A percentile compares a stretch with the other conserved stretches of the same genome.
Evolutionary conservation across 2,797 vertebrate species (phyloP).

Genomic region (Aplochiton taeniatus): DNA sequence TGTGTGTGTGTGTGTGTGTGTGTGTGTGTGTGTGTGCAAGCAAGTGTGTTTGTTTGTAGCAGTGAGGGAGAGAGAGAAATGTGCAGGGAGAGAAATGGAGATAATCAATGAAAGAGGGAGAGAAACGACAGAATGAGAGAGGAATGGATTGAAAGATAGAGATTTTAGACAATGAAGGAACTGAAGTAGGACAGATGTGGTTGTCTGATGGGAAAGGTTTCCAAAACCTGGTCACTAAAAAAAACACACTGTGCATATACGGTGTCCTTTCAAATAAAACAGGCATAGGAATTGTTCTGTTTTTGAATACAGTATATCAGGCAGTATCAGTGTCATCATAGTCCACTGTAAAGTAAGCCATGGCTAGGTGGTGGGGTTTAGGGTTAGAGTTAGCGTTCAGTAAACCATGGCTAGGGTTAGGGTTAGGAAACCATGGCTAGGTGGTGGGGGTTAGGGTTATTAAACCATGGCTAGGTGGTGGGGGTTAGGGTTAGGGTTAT

Average conservation of each 20-base stretch:
- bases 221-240: constrained; percentile 51
- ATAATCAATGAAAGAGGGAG: constrained; percentile 49
- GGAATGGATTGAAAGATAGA: constrained; percentile 21
- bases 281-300: too few relatives aligned
- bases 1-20: constrained; percentile 16
- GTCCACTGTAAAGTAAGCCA: too few relatives aligned
- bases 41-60: constrained; percentile 18
- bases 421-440: too few relatives aligned
- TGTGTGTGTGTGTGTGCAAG: constrained; percentile 2
- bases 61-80: constrained; percentile 46
- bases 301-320: too few relatives aligned
- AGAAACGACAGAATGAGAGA: not conserved
- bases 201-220: constrained; percentile 47
- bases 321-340: too few relatives aligned
- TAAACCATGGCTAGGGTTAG: too few relatives aligned
- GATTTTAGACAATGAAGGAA: constrained; percentile 46
- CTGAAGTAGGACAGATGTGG: constrained; percentile 50
- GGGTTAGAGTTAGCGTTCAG: too few relatives aligned
- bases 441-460: too few relatives aligned
- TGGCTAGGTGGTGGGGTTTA: not conserved
- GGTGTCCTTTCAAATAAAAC: not conserved
- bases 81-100: constrained; percentile 43
- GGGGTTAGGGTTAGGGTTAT: too few relatives aligned
- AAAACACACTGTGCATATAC: constrained; percentile 30
- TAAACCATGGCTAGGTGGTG: too few relatives aligned